A percentile compares a stretch with the other conserved stretches of the same genome.
phyloP scores from a whole-genome alignment of 2,797 vertebrate genomes.

The Cossypha niveicapilla region DNA sequence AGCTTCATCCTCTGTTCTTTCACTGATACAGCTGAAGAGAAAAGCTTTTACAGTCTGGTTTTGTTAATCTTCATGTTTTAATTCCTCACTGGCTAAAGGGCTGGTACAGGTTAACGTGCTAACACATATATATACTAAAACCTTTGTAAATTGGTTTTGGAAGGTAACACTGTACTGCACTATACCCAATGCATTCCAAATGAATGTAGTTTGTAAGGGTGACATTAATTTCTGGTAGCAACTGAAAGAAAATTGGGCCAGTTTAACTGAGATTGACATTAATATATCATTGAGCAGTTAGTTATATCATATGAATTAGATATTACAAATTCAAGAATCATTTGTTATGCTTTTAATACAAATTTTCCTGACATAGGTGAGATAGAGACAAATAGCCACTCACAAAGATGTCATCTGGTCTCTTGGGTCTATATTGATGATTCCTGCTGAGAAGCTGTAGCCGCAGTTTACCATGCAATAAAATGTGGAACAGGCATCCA shows the following conservation, averaged over 20 bases:
- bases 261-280: constrained; percentile 39
- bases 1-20: neutral
- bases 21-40: neutral
- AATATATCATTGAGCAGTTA: constrained; percentile 50
- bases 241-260: constrained; percentile 27
- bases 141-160: neutral
- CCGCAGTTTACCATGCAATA: neutral
- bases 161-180: neutral
- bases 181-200: constrained; percentile 1
- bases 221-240: constrained; percentile 22
- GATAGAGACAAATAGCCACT: constrained; percentile 56
- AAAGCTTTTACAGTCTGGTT: neutral
- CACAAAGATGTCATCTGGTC: constrained; percentile 22
- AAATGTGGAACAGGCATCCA: neutral
- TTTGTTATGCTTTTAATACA: constrained; percentile 50
- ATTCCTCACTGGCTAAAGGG: neutral
- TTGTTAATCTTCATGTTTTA: neutral
- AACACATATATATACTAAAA: neutral
- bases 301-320: constrained; percentile 40
- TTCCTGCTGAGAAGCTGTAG: neutral
- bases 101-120: neutral
- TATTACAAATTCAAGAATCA: constrained; percentile 47
- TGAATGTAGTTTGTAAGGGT: neutral
- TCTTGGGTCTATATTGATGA: constrained; percentile 37
- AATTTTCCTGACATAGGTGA: constrained; percentile 40